Percentiles rank a stretch among this genome's conserved stretches.
Evolutionary conservation across 2,888 invertebrate species (phyloP).

Genomic region (Amblyjoppa proteus): DNA sequence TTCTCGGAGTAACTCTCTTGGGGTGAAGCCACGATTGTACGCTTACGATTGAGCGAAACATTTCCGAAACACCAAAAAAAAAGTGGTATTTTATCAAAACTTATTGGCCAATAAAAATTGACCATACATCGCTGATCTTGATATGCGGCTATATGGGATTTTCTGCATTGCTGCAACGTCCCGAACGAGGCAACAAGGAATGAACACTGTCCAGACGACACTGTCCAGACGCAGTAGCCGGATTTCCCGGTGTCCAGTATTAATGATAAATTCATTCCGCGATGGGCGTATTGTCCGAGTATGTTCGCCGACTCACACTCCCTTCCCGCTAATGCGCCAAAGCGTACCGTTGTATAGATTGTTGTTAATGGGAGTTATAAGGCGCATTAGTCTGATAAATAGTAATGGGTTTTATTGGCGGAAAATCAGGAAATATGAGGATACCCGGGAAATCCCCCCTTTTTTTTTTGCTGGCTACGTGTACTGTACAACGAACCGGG

Average conservation of each 20-base stretch:
- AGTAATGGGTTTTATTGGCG: conserved; percentile 85
- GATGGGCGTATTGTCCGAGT: conserved; percentile 31
- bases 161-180: background rate
- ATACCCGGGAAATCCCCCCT: conserved; percentile 72
- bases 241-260: conserved; percentile 18
- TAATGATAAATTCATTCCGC: conserved; percentile 56
- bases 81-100: background rate
- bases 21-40: conserved; percentile 47
- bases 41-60: conserved; percentile 34
- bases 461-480: conserved; percentile 69
- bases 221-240: background rate
- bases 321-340: conserved; percentile 77
- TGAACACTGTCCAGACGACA: conserved; percentile 6
- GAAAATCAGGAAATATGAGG: conserved; percentile 85
- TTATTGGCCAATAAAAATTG: background rate
- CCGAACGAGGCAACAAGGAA: background rate
- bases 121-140: background rate
- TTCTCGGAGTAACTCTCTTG: conserved; percentile 45
- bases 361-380: conserved; percentile 84
- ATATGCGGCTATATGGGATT: background rate
- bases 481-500: conserved; percentile 31
- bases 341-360: conserved; percentile 78
- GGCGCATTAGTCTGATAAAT: conserved; percentile 85
- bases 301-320: conserved; percentile 34
- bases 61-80: background rate